A percentile compares a stretch with the other conserved stretches of the same genome.
Conservation (phyloP, 2,113 vertebrate genomes). For the Tragelaphus strepsiceros region DNA sequence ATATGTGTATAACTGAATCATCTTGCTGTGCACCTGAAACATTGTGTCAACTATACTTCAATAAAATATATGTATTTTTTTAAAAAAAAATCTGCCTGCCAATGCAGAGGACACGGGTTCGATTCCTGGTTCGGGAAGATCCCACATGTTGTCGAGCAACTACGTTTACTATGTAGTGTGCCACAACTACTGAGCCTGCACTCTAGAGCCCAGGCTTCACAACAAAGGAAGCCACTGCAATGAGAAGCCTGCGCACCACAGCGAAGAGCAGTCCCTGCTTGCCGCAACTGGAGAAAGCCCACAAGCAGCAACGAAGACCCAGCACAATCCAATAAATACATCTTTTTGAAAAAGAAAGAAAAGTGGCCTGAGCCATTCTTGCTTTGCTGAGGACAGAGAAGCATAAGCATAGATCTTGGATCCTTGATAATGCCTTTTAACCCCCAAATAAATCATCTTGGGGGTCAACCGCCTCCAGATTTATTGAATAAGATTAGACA, state of each 20-base stretch:
- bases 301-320: not conserved
- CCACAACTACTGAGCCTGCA: not conserved
- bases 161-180: fast-evolving
- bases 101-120: not conserved
- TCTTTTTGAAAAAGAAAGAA: not conserved
- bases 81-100: not conserved
- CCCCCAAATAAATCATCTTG: not conserved
- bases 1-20: not conserved
- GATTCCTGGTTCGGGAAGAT: not conserved
- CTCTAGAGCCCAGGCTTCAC: not conserved
- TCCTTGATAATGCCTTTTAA: not conserved
- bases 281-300: not conserved
- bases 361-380: not conserved
- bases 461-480: not conserved
- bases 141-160: not conserved
- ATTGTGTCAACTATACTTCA: not conserved
- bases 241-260: not conserved
- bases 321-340: not conserved
- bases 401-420: not conserved
- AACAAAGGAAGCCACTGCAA: not conserved
- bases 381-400: not conserved
- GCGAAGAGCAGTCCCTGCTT: not conserved
- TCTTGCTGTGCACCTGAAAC: not conserved
- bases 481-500: not conserved
- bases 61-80: not conserved